Evolutionary conservation across 2,888 invertebrate species (phyloP), one percentile per base, ranked within the genome.

Genomic region (Limnephilus lunatus): DNA sequence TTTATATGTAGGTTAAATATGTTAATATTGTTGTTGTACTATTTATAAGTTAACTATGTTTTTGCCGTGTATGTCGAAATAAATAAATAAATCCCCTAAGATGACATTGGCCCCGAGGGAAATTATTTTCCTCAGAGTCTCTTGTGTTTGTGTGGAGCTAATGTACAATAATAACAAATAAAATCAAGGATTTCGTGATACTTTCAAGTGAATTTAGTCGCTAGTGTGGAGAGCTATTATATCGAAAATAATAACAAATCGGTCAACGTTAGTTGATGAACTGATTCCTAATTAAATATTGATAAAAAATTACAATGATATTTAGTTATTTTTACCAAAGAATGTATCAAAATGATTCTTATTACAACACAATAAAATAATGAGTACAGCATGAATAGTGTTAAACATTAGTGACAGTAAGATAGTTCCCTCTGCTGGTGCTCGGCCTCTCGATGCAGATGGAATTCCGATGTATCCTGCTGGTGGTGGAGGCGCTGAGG

Each of bases 401-500:
- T 93, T 93, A 93, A 89, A 93, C 93, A 87, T 93, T 93, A 68
- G 93, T 93, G n/a, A 93, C 93, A 32, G 93, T 93, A 7, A 93
- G 90, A 92, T 92, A 93, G 81, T 91, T 92, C 35, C 93, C 93
- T 85, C 92, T 80, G 87, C 93, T 92, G 11, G 93, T 92, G 89
- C 93, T 93, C 11, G 93, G 93, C 39, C 90, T 91, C 53, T 93
- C 93, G 9, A 92, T 86, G 82, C 93, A 93, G 31, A 93, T 93
- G 85, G 93, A 93, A 85, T 93, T 93, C 32, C 93, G 88, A 81
- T 93, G 93, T 11, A 93, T 53, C 85, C 93, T 92, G 32, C 92
- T 88, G 3, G 93, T 91, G 19, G 92, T 91, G 12, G 93, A 85
- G 19, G 92, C 93, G 25, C 89, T 89, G 15, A 93, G 85, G 3